phyloP scores from a whole-genome alignment of 1,140 invertebrate species.

The Orius insidiosus region DNA sequence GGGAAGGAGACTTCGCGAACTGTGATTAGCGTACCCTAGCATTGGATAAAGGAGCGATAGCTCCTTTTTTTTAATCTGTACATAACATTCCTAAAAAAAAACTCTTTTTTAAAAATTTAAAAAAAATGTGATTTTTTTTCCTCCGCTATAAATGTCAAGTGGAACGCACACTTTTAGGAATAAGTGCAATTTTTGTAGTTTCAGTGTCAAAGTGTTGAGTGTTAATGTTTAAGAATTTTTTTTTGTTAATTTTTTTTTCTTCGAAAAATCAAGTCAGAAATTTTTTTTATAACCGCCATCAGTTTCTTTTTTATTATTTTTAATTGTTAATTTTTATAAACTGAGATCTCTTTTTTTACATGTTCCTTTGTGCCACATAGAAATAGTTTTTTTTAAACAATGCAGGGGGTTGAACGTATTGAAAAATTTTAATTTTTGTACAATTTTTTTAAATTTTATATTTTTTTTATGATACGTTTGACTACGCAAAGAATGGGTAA shows the following conservation, averaged over 20 bases:
- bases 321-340: no score
- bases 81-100: background rate
- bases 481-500: no score
- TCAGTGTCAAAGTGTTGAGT: constrained; percentile 17
- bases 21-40: constrained; percentile 23
- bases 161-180: constrained; percentile 10
- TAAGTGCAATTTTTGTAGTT: constrained; percentile 19
- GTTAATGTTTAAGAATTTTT: constrained; percentile 14
- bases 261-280: background rate
- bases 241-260: background rate
- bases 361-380: no score
- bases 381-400: no score
- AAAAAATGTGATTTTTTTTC: constrained; percentile 15
- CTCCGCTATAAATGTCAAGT: no score
- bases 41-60: constrained; percentile 16
- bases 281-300: background rate
- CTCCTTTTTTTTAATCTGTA: background rate
- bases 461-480: no score
- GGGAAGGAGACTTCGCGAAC: constrained; percentile 19
- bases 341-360: no score
- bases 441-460: no score
- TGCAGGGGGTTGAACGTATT: no score
- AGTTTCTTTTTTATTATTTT: background rate
- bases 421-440: no score
- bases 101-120: no score